Evolutionary conservation across 2,888 invertebrate genomes (phyloP).

Genomic region (Spilosoma lubricipeda): DNA sequence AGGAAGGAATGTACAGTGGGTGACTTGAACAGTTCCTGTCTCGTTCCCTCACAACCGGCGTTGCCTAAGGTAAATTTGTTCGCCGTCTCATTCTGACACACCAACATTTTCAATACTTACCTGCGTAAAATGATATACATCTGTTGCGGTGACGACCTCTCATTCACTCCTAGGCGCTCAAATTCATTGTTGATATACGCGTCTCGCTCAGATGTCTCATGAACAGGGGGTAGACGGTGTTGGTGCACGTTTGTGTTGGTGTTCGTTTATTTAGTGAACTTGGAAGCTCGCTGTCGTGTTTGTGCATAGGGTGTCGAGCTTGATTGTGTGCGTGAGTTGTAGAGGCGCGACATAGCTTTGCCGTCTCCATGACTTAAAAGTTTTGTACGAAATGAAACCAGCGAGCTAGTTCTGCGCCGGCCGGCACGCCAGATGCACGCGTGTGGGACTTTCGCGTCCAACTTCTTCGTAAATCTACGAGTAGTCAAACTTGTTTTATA

Average conservation of each 20-base stretch:
- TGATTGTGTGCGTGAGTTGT: conserved; percentile 82
- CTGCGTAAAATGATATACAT: conserved; percentile 86
- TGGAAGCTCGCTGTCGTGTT: conserved; percentile 84
- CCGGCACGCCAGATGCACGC: conserved; percentile 77
- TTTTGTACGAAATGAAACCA: conserved; percentile 82
- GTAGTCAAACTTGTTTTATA: conserved; percentile 72
- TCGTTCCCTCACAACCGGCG: conserved; percentile 79
- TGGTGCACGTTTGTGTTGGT: conserved; percentile 82
- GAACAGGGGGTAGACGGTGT: conserved; percentile 85
- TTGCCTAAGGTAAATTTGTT: conserved; percentile 81
- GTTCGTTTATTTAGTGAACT: conserved; percentile 87
- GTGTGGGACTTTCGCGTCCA: conserved; percentile 65
- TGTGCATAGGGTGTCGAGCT: conserved; percentile 82
- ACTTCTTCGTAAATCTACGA: conserved; percentile 81
- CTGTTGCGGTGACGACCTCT: conserved; percentile 79
- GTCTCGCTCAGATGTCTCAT: conserved; percentile 78
- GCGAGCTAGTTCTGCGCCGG: conserved; percentile 83
- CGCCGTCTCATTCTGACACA: conserved; percentile 80
- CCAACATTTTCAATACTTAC: conserved; percentile 86
- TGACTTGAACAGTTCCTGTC: conserved; percentile 84
- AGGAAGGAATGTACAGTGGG: conserved; percentile 86
- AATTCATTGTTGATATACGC: conserved; percentile 84
- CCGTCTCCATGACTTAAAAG: conserved; percentile 87
- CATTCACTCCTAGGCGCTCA: conserved; percentile 63
- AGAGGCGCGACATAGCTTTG: conserved; percentile 86